Evolutionary conservation across 2,113 vertebrate species (phyloP).

Genomic region (Labeo catla): DNA sequence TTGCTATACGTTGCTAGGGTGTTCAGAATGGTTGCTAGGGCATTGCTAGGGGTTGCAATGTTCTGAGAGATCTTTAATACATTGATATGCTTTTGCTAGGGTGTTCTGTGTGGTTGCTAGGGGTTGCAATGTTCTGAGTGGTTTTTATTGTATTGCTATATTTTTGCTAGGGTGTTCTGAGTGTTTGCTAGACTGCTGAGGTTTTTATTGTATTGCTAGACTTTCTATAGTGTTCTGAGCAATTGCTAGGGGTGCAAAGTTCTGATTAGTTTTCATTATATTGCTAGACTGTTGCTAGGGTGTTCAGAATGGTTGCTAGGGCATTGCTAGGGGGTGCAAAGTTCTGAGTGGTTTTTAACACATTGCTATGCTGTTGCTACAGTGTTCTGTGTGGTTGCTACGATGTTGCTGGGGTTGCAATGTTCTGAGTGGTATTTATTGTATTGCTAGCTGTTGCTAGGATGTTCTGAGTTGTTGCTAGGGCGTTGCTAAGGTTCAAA

Average conservation of each 20-base stretch:
- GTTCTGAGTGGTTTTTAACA: not conserved
- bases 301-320: not conserved
- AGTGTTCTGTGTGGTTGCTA: too few species aligned
- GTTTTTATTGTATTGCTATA: not conserved
- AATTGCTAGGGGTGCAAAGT: too few species aligned
- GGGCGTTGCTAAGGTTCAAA: not conserved
- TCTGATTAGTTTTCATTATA: not conserved
- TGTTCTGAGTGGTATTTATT: too few species aligned
- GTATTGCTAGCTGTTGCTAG: too few species aligned
- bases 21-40: not conserved
- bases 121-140: not conserved
- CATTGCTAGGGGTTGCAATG: too few species aligned
- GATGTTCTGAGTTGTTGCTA: too few species aligned
- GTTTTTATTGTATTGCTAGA: too few species aligned
- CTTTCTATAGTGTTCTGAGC: too few species aligned
- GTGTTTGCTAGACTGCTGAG: not conserved
- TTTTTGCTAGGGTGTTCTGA: not conserved
- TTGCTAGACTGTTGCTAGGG: not conserved
- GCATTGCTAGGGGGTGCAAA: not conserved
- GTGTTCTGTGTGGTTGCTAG: not conserved
- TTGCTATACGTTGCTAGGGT: too few species aligned
- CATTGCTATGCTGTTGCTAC: too few species aligned
- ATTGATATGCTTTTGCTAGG: too few species aligned
- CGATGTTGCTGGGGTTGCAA: too few species aligned
- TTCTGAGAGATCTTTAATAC: not conserved